Base-by-base conservation (phyloP, 2,797 vertebrate species). In the Tragelaphus oryx region DNA sequence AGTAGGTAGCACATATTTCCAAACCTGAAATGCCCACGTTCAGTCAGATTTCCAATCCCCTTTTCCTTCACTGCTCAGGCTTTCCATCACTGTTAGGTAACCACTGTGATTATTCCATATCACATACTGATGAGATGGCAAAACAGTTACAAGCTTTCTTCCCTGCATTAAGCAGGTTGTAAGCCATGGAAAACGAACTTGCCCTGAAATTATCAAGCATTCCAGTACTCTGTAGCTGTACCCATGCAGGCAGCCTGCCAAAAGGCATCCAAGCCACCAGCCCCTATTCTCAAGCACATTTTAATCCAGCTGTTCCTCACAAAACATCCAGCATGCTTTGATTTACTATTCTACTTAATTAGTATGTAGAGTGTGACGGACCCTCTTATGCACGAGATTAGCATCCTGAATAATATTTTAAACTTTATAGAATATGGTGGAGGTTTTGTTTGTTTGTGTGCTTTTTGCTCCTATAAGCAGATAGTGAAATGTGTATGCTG, bases 1-100 rank as follows among this genome's bases (percentile, higher is more conserved):
- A 98, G 98, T 98, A 98, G 98, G 98, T 98, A 98, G 98, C 97
- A 98, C 98, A 98, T 98, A 98, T 98, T 98, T 99, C 96, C 97
- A 97, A 98, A 98, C 97, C 97, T 98, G 98, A 98, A 98, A 98
- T 98, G 97, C 97, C 98, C 97, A 97, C 83, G 94, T 98, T 98
- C 98, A 98, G 98, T 98, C 98, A 98, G 98, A 98, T 98, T 98
- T 98, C 97, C 98, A 97, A 97, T 98, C 93, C 97, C 93, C 96
- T 98, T 98, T 96, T 93, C 96, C 94, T 94, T 97, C 37, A 84
- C 96, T 97, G 95, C 97, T 93, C 87, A 89, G 97, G 97, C 97
- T 98, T 97, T 98, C 98, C 97, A 98, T 98, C 98, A 98, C 96
- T 98, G 97, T 97, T 97, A 98, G 98, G 98, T 98, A 98, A 98